Evolutionary conservation across 2,888 invertebrate species (phyloP), one percentile per base, ranked within the genome.

Genomic region (Salticus scenicus): DNA sequence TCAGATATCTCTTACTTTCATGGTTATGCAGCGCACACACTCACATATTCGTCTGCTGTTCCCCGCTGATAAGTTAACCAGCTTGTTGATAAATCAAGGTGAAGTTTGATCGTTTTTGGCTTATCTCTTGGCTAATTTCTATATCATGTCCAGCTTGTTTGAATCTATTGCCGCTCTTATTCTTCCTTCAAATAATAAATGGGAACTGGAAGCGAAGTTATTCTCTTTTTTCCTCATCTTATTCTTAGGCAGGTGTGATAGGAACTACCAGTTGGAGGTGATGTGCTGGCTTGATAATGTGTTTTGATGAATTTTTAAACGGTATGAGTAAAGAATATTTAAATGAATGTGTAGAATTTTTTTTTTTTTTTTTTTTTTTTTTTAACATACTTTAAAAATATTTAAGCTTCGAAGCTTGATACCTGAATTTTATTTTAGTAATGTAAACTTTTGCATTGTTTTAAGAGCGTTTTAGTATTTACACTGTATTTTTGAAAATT

Each of bases 1-100:
- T 71, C 28, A 17, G 30, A 24, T 57, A 57, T 57, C 57, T 47
- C 10, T 4, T 24, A 12, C 4, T 57, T 64, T 71, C 41, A 30
- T 71, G 47, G 37, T 27, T 41, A 70, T 63, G 63, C 71, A n/a
- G 71, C 5, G 64, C 78, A 70, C 71, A 42, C 28, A 69, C 20
- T 24, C 20, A 37, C 10, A 37, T 37, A 37, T 37, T 4, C 37
- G 14, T 27, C n/a, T 28, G 30, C 66, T 30, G 30, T 69, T 69
- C 24, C 27, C 27, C 0, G 24, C 69, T 27, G 37, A 69, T 69
- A 27, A 69, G 41, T 41, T 41, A 14, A 37, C 17, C 41, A 33
- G 5, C n/a, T 8, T 30, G 24, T 33, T 31, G 33, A 31, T 66
- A 31, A 30, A 66, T 33, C 30, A 66, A 31, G 24, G 31, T n/a